Conservation (phyloP, 1,140 invertebrate genomes). For the Drosophila ogumai region DNA sequence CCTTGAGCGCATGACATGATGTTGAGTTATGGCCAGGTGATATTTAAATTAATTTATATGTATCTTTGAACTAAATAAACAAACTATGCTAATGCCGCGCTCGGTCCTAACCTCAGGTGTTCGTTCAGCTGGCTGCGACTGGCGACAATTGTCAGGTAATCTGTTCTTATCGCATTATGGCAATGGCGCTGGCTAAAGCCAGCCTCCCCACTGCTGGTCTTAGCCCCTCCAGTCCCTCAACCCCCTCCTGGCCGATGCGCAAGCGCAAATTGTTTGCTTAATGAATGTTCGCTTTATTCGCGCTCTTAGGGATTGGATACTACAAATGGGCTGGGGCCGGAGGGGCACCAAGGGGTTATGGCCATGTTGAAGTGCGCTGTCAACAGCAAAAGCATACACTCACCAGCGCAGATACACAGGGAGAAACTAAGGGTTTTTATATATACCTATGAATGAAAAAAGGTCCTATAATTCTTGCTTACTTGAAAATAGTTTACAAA, state of each 20-base stretch:
- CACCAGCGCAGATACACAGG: constrained; percentile 14
- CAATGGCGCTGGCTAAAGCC: constrained; percentile 35
- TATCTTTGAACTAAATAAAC: constrained; percentile 76
- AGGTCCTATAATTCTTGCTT: not conserved
- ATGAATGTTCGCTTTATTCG: constrained; percentile 58
- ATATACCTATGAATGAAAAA: not conserved
- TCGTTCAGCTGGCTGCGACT: constrained; percentile 29
- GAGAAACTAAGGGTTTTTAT: not conserved
- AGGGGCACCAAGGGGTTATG: constrained; percentile 25
- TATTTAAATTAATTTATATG: constrained; percentile 80
- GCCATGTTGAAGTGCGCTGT: constrained; percentile 60
- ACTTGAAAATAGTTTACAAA: no score
- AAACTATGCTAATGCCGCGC: constrained; percentile 75
- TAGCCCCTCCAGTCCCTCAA: not conserved
- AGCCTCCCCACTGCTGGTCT: not conserved
- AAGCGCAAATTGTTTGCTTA: constrained; percentile 58
- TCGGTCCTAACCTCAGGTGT: constrained; percentile 65
- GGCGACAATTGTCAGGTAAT: constrained; percentile 79
- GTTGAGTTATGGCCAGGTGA: constrained; percentile 77
- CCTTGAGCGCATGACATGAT: constrained; percentile 66
- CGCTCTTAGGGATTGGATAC: constrained; percentile 36
- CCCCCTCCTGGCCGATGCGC: constrained; percentile 2
- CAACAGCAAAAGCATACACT: constrained; percentile 66
- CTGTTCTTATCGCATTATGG: constrained; percentile 82
- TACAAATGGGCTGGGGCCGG: not conserved